These are phyloP conservation scores for Psilopsiagon aymara DNA, from an alignment of 2,113 vertebrate species.

Conservation along the genomic window DNA sequence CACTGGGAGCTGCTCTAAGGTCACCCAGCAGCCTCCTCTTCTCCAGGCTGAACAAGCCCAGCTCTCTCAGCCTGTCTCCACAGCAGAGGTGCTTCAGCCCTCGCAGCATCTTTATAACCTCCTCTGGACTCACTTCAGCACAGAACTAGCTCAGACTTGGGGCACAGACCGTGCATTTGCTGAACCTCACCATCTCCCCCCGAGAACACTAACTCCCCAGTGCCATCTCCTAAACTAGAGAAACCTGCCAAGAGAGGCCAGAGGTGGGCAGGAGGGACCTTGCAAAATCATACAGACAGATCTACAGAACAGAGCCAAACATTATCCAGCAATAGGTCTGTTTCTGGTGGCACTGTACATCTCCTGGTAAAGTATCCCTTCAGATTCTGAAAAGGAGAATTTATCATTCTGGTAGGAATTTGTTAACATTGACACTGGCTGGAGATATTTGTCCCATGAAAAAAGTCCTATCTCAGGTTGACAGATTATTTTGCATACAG, in stretches of 20 bases:
- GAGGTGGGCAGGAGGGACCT: background rate
- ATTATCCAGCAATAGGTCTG: background rate
- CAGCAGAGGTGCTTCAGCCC: background rate
- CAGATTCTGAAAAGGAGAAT: background rate
- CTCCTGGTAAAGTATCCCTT: background rate
- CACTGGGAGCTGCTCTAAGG: background rate
- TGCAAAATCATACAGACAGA: background rate
- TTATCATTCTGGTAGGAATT: background rate
- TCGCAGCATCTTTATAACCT: background rate
- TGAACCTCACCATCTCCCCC: background rate
- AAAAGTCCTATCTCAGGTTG: background rate
- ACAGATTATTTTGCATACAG: background rate
- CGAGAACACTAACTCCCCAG: background rate
- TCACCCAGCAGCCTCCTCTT: background rate
- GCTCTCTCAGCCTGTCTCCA: background rate
- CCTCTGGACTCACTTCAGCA: background rate
- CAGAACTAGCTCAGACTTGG: slow-evolving; percentile 19
- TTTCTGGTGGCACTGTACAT: too few relatives aligned
- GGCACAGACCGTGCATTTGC: background rate
- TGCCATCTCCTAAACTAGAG: background rate
- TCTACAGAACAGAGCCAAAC: background rate
- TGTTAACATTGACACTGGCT: background rate
- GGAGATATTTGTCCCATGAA: background rate
- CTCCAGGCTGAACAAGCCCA: background rate
- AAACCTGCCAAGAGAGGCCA: background rate